Evolutionary conservation across 1,140 invertebrate genomes (phyloP).

Genomic region (Lordiphosa mommai): DNA sequence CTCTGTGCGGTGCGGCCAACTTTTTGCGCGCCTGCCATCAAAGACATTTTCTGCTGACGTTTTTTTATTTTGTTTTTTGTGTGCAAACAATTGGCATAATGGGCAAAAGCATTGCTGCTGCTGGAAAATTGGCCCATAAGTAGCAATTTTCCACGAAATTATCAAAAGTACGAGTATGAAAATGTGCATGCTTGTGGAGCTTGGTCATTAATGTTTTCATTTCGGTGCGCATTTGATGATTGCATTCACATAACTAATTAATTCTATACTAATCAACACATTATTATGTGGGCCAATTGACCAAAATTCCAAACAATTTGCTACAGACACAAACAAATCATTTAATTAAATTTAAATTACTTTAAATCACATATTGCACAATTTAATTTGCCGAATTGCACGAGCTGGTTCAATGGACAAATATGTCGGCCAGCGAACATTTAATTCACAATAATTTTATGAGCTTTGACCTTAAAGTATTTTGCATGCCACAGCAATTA

Average conservation of each 20-base stretch:
- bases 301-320: not conserved
- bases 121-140: constrained; percentile 2
- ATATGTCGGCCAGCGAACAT: not conserved
- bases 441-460: too few relatives aligned
- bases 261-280: constrained; percentile 13
- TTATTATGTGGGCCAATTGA: not conserved
- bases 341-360: constrained; percentile 22
- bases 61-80: too few relatives aligned
- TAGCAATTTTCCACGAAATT: constrained; percentile 10
- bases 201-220: too few relatives aligned
- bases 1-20: constrained; percentile 16
- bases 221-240: not conserved
- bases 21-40: constrained; percentile 54
- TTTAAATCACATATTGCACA: constrained; percentile 16
- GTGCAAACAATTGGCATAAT: constrained; percentile 65
- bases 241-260: not conserved
- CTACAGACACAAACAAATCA: constrained; percentile 6
- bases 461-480: too few relatives aligned
- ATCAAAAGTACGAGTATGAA: constrained; percentile 17
- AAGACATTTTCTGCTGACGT: constrained; percentile 55
- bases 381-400: not conserved
- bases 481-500: too few relatives aligned
- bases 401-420: not conserved
- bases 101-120: constrained; percentile 2
- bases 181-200: constrained; percentile 4